Evolutionary conservation across 2,113 vertebrate species (phyloP).

Genomic region (Typhlomys cinereus): DNA sequence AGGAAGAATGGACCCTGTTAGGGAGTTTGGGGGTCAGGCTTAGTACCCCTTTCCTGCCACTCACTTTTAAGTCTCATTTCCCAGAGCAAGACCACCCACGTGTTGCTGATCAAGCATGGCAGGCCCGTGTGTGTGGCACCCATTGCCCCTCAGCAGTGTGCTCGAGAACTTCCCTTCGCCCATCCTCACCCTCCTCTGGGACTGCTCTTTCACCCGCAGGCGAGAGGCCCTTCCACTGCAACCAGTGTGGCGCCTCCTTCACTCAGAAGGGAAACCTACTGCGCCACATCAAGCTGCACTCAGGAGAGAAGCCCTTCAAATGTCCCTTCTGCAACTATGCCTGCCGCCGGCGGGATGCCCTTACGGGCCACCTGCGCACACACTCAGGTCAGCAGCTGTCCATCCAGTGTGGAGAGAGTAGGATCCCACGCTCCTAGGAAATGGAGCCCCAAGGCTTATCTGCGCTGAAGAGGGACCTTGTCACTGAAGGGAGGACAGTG

Average conservation of each 20-base stretch:
- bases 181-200: neutral
- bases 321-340: conserved; percentile 97
- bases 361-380: conserved; percentile 96
- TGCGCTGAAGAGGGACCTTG: neutral
- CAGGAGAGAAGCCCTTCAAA: conserved; percentile 98
- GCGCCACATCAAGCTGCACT: conserved; percentile 98
- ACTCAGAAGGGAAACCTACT: conserved; percentile 98
- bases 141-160: neutral
- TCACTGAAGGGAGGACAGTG: neutral
- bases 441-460: neutral
- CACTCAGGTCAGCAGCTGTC: conserved; percentile 90
- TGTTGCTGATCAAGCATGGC: neutral
- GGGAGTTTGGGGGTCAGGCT: neutral
- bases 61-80: neutral
- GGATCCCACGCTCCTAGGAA: neutral
- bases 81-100: neutral
- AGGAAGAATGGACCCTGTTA: neutral
- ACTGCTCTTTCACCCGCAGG: conserved; percentile 81
- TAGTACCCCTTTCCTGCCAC: neutral
- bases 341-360: conserved; percentile 94
- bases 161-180: neutral
- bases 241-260: conserved; percentile 98
- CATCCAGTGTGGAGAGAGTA: accelerated
- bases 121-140: neutral
- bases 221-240: conserved; percentile 97